Percentiles rank a stretch among this genome's conserved stretches.
Conservation (phyloP, 2,113 vertebrate genomes). For the Lethenteron reissneri region DNA sequence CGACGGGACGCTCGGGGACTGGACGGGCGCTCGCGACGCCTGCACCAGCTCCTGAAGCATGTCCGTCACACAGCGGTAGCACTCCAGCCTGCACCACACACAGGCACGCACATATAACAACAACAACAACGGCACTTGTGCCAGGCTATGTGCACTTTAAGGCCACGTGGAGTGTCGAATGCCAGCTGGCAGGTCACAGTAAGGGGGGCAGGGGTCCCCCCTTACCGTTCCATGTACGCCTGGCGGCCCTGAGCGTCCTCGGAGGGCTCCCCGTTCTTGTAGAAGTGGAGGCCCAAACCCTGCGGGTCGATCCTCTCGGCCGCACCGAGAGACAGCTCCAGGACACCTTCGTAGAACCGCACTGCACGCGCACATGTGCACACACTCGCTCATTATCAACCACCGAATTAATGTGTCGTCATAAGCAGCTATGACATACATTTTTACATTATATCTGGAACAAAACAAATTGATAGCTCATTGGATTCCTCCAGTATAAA, state of each 20-base stretch:
- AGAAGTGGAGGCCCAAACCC: conserved; percentile 75
- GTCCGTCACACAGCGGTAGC: conserved; percentile 91
- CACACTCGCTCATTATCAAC: too few species aligned
- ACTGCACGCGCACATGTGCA: conserved; percentile 22
- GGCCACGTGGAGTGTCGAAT: too few species aligned
- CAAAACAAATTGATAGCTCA: too few species aligned
- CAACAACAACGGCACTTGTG: too few species aligned
- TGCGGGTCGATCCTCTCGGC: conserved; percentile 90
- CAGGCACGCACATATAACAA: neutral
- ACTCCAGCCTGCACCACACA: conserved; percentile 34
- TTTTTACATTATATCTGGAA: too few species aligned
- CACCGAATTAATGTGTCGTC: too few species aligned
- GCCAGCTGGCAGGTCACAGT: too few species aligned
- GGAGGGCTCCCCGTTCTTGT: conserved; percentile 92
- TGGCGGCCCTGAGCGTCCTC: conserved; percentile 58
- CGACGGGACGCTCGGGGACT: conserved; percentile 91
- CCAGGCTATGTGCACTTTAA: too few species aligned
- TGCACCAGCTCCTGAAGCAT: conserved; percentile 90
- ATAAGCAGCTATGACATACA: too few species aligned
- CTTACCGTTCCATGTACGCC: conserved; percentile 21
- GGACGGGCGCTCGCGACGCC: conserved; percentile 86
- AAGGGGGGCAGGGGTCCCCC: too few species aligned
- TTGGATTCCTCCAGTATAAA: too few species aligned
- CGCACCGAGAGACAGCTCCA: conserved; percentile 71
- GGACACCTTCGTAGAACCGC: conserved; percentile 83